These are phyloP conservation scores for Cremastobaeus sp. DNA, from an alignment of 2,888 invertebrate species.

Conservation along the genomic window DNA sequence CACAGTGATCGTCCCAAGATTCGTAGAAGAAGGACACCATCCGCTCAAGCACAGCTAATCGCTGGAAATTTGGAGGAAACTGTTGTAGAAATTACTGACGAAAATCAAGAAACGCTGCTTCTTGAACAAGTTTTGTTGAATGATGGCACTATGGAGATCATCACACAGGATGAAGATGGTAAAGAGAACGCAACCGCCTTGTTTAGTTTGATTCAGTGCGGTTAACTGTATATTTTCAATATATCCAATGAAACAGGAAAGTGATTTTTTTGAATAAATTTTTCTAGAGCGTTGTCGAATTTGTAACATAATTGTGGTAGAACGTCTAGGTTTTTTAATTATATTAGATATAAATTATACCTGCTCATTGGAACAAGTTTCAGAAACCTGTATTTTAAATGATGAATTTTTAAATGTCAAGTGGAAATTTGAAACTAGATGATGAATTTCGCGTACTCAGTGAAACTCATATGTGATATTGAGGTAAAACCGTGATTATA, in stretches of 20 bases:
- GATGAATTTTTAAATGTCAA: not conserved
- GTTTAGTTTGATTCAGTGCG: conserved; percentile 72
- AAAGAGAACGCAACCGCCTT: conserved; percentile 75
- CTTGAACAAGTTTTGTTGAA: conserved; percentile 71
- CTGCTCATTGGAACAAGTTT: no score
- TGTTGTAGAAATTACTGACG: conserved; percentile 47
- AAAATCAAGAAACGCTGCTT: conserved; percentile 66
- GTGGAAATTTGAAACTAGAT: not conserved
- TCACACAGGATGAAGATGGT: conserved; percentile 69
- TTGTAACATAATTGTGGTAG: not conserved
- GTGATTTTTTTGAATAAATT: no score
- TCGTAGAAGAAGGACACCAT: conserved; percentile 60
- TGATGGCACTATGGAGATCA: conserved; percentile 68
- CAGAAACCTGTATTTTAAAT: not conserved
- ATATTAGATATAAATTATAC: no score
- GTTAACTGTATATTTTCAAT: conserved; percentile 60
- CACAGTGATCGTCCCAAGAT: conserved; percentile 68
- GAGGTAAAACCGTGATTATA: conserved; percentile 1
- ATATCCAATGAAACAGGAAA: no score
- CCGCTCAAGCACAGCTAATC: conserved; percentile 47
- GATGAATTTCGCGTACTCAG: no score
- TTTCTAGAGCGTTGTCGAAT: not conserved
- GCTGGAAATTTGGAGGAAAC: conserved; percentile 48
- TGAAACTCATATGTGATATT: not conserved
- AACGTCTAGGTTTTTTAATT: not conserved